Evolutionary conservation across 2,113 vertebrate species (phyloP).

Genomic region (Felis chaus): DNA sequence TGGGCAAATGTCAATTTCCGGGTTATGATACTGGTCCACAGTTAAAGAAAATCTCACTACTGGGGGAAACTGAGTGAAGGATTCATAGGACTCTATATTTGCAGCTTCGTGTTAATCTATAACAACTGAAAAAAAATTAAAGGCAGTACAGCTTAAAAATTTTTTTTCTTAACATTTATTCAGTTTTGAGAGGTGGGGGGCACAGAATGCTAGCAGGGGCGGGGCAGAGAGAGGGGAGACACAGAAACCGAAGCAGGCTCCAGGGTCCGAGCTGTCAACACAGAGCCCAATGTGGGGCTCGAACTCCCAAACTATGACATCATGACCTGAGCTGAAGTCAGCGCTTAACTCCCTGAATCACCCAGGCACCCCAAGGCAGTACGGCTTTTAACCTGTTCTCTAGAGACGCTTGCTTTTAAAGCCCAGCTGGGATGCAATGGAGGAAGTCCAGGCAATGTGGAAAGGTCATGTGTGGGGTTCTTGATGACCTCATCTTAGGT

Average conservation of each 20-base stretch:
- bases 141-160: background rate
- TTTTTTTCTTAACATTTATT: too few relatives aligned
- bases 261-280: too few relatives aligned
- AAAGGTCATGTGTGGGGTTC: background rate
- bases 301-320: too few relatives aligned
- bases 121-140: background rate
- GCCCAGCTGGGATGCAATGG: background rate
- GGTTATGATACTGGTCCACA: background rate
- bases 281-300: too few relatives aligned
- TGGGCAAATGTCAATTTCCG: background rate
- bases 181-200: too few relatives aligned
- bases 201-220: too few relatives aligned
- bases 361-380: too few relatives aligned
- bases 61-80: background rate
- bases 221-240: too few relatives aligned
- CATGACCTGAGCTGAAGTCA: too few relatives aligned
- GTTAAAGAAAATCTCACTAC: background rate
- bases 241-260: too few relatives aligned
- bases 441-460: background rate
- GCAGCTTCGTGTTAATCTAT: background rate
- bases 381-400: background rate
- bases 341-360: too few relatives aligned
- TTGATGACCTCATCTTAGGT: background rate
- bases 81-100: background rate
- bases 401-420: background rate